These are phyloP conservation scores for Helogale parvula DNA, from an alignment of 2,113 vertebrate genomes.

Conservation along the genomic window DNA sequence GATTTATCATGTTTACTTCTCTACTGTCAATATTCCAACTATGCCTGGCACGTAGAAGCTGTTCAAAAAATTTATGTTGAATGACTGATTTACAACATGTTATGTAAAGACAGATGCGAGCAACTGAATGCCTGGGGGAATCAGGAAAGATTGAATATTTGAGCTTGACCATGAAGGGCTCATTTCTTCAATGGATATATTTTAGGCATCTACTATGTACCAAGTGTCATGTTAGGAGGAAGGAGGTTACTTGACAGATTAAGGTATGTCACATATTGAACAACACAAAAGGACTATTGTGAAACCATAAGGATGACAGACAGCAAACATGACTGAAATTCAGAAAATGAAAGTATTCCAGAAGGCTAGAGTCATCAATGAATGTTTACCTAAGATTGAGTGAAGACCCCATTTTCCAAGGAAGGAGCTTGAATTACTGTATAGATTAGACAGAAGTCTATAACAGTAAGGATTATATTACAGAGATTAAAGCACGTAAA, in stretches of 20 bases:
- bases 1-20: not conserved
- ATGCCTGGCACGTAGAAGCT: not conserved
- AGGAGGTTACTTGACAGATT: not conserved
- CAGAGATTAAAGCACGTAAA: not conserved
- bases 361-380: not conserved
- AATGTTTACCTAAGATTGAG: not conserved
- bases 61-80: not conserved
- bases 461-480: not conserved
- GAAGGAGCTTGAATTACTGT: not conserved
- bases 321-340: not conserved
- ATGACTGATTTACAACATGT: not conserved
- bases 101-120: not conserved
- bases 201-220: not conserved
- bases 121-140: not conserved
- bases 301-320: not conserved
- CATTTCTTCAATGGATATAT: not conserved
- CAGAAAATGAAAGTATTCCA: not conserved
- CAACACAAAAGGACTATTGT: not conserved
- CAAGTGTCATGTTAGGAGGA: not conserved
- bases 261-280: not conserved
- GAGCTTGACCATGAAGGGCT: not conserved
- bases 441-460: not conserved
- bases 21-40: not conserved
- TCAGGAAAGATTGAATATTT: not conserved
- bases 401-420: not conserved